Evolutionary conservation across 2,888 invertebrate species (phyloP), one percentile per base, ranked within the genome.

Genomic region (Hanleya hanleyi): DNA sequence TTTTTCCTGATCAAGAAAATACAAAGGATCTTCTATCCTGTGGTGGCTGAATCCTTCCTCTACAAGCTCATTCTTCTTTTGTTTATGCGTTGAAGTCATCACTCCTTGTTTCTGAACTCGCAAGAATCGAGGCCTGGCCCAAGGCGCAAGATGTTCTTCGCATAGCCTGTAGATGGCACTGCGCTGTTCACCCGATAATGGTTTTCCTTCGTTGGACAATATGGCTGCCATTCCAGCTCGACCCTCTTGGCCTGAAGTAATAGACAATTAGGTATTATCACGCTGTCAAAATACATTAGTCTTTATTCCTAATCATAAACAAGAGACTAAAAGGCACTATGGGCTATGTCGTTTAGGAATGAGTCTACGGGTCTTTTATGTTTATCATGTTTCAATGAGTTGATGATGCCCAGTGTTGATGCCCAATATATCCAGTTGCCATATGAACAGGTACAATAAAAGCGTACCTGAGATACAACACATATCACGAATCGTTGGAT

Each of bases 221-320:
- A 88, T 51, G 3, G 88, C 78, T 5, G 82, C 86, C 88, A 88
- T 88, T 0, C 88, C 88, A 4, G 86, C 84, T 50, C 81, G 76
- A 0, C 85, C 85, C 61, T 85, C 83, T 70, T 72, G 76, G 26
- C 82, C 84, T 84, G 64, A 9, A 71, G 72, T 18, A 36, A 22
- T 26, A 62, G 50, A 67, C 50, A 22, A 57, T 69, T 57, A 41
- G 41, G 18, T 41, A 41, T 41, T 41, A 18, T 41, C 41, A 18
- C n/a, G n/a, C n/a, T n/a, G n/a, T n/a, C n/a, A n/a, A n/a, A n/a
- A n/a, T n/a, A n/a, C n/a, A n/a, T n/a, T n/a, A n/a, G n/a, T n/a
- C n/a, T n/a, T n/a, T n/a, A n/a, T n/a, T n/a, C n/a, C n/a, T n/a
- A n/a, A n/a, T n/a, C n/a, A n/a, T n/a, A n/a, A n/a, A n/a, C n/a